Conservation (phyloP, 2,797 vertebrate species). For the Channa striata region DNA sequence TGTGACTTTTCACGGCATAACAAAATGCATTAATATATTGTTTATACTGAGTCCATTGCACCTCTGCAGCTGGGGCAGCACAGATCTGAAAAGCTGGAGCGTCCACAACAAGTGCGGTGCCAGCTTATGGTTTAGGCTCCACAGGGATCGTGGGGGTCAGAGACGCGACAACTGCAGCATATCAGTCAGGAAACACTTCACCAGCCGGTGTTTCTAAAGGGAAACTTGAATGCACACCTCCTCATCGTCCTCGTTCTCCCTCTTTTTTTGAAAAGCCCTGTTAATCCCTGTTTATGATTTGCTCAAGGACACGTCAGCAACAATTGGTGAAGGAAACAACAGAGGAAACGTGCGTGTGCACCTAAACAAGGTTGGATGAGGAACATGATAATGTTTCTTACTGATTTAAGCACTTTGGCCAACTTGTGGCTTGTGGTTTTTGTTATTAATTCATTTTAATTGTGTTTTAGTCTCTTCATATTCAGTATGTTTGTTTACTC, state of each 20-base stretch:
- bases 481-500: background rate
- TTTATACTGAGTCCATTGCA: no score
- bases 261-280: slow-evolving; percentile 18
- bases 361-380: background rate
- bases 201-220: slow-evolving; percentile 49
- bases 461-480: background rate
- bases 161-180: slow-evolving; percentile 77
- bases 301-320: slow-evolving; percentile 42
- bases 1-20: no score
- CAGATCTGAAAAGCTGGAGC: slow-evolving; percentile 38
- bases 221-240: slow-evolving; percentile 66
- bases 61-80: slow-evolving; percentile 20
- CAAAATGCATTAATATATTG: no score
- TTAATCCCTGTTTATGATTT: slow-evolving; percentile 69
- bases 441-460: background rate
- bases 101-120: slow-evolving; percentile 59
- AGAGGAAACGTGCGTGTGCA: background rate
- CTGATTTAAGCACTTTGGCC: background rate
- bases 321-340: slow-evolving; percentile 9
- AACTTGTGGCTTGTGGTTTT: background rate
- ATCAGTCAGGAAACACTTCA: slow-evolving; percentile 80
- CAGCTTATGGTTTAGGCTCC: slow-evolving; percentile 60
- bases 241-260: slow-evolving; percentile 26
- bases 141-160: slow-evolving; percentile 53
- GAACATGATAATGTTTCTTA: background rate